phyloP scores from a whole-genome alignment of 2,113 vertebrate species.

The Hippoglossus stenolepis region DNA sequence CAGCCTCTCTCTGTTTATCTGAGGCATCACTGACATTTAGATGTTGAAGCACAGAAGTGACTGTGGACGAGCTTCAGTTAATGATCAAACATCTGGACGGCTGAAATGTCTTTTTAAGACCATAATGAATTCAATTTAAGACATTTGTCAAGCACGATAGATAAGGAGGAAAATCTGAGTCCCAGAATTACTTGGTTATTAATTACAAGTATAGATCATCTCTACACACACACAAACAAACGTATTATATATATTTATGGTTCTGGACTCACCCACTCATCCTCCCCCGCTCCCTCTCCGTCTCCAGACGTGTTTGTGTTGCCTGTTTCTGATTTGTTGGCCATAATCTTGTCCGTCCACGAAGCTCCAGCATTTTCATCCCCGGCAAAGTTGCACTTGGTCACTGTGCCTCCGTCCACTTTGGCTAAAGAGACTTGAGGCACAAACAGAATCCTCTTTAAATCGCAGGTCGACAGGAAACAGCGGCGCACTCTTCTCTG shows the following conservation, averaged over 20 bases:
- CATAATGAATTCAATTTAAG: too few species aligned
- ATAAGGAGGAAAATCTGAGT: too few species aligned
- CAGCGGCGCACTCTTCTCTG: not conserved
- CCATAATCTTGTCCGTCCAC: slow-evolving; percentile 92
- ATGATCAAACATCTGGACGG: not conserved
- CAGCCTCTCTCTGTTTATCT: not conserved
- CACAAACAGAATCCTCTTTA: not conserved
- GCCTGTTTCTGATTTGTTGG: slow-evolving; percentile 77
- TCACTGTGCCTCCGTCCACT: slow-evolving; percentile 87
- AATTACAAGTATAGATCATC: too few species aligned
- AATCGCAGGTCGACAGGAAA: not conserved
- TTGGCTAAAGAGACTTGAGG: slow-evolving; percentile 86
- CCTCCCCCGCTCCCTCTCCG: slow-evolving; percentile 84
- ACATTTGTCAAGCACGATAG: too few species aligned
- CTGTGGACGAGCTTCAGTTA: not conserved
- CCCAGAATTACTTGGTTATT: too few species aligned
- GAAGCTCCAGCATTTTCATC: slow-evolving; percentile 84
- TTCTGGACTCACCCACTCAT: slow-evolving; percentile 87
- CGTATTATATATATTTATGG: not conserved
- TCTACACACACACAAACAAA: too few species aligned
- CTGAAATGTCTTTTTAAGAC: too few species aligned
- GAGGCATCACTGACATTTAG: not conserved
- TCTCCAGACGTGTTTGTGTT: not conserved
- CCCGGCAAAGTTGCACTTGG: slow-evolving; percentile 91
- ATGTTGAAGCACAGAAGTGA: not conserved